Base-by-base conservation (phyloP, 2,888 invertebrate species). In the Gymnosoma rotundatum region DNA sequence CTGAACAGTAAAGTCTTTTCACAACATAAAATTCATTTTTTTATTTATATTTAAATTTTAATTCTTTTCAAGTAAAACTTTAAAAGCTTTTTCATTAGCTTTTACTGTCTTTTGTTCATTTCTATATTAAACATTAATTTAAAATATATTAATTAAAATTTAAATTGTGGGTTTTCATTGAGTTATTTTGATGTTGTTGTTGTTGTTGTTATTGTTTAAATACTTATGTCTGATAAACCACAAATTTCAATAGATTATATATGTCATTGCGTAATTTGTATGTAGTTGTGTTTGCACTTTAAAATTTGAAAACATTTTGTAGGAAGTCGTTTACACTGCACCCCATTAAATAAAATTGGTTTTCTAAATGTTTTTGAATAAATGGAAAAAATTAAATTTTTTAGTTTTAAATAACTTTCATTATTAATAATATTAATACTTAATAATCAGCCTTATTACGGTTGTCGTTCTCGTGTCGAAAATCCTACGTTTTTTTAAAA, bases 171-270 rank as follows among this genome's bases (percentile, higher is more conserved):
- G 42, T 50, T 64, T 78, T 61, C 32, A 42, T 45, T 61, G 4
- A 42, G 9, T 50, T 56, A 36, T 42, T 21, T 56, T 32, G 0
- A 7, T n/a, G 12, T 4, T 42, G 4, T 42, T 42, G 12, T 42
- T 48, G 6, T 38, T 18, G 12, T 4, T 42, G 4, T 42, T 42
- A 42, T 42, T 48, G 6, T 38, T 18, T 20, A 14, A 52, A 69
- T 42, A 58, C 48, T 32, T 32, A 7, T 66, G 42, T 58, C 64
- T 58, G 58, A 66, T 66, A 72, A 73, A 73, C 72, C 79, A 78
- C 42, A 73, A 72, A 52, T 58, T 72, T 8, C 20, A 72, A 72
- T 64, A 64, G 54, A 61, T 63, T 45, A 45, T 70, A 70, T 36
- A 54, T 63, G 61, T 61, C 69, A 70, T 54, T 70, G 61, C 61